Conservation (phyloP, 1,140 invertebrate species). For the Lucilia sericata region DNA sequence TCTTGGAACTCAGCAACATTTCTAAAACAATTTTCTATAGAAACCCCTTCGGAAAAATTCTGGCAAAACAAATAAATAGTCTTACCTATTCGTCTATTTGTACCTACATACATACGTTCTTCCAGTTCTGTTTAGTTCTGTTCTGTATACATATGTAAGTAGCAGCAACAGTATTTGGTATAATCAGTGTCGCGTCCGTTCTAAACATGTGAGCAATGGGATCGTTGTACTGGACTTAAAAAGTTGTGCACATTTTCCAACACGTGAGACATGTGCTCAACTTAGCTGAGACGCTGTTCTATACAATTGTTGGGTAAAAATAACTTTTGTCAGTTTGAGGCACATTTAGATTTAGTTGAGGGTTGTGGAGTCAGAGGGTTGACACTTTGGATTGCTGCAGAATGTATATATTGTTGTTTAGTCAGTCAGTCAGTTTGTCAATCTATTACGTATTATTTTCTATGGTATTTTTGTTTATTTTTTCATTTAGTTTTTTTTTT, state of each 20-base stretch:
- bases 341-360: background rate
- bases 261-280: slow-evolving; percentile 45
- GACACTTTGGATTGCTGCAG: background rate
- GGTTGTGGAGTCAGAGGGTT: background rate
- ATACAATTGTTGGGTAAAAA: slow-evolving; percentile 21
- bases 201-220: slow-evolving; percentile 48
- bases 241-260: slow-evolving; percentile 45
- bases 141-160: background rate
- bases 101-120: no score
- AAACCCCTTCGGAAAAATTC: no score
- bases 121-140: no score
- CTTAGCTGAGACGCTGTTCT: slow-evolving; percentile 7
- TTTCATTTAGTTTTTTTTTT: background rate
- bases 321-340: background rate
- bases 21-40: no score
- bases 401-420: background rate
- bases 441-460: slow-evolving; percentile 35
- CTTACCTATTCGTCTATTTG: background rate
- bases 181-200: slow-evolving; percentile 37
- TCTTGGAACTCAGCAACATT: no score
- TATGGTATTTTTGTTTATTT: slow-evolving; percentile 1
- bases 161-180: background rate
- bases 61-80: background rate
- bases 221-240: slow-evolving; percentile 45
- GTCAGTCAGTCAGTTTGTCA: background rate